These are phyloP conservation scores for Diplodus sargus DNA, from an alignment of 2,797 vertebrate species.

Conservation along the genomic window DNA sequence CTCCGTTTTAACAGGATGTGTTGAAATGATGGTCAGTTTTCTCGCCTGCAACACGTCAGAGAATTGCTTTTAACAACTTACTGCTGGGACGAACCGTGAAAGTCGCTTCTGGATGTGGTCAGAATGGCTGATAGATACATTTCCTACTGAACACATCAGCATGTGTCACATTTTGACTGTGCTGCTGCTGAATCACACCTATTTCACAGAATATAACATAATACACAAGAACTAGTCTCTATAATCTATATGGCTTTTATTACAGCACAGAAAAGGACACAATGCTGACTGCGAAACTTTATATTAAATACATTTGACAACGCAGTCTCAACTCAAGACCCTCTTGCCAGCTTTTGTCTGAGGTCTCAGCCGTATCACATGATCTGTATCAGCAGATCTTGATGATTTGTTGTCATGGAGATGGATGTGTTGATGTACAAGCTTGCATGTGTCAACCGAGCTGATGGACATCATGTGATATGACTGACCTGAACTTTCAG, in stretches of 20 bases:
- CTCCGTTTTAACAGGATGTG: not conserved
- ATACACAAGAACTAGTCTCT: not conserved
- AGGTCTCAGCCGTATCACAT: not conserved
- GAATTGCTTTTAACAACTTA: not conserved
- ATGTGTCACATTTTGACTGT: not conserved
- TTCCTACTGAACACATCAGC: slow-evolving; percentile 4
- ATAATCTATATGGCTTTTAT: not conserved
- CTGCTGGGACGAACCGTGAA: not conserved
- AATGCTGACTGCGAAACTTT: not conserved
- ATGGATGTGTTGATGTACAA: not conserved
- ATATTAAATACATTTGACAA: not conserved
- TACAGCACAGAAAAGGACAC: not conserved
- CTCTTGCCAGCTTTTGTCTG: not conserved
- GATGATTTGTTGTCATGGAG: not conserved
- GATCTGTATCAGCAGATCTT: not conserved
- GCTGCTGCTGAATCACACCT: not conserved
- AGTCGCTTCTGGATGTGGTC: slow-evolving; percentile 2
- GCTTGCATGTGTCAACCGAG: not conserved
- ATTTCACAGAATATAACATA: not conserved
- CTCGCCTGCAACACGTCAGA: not conserved
- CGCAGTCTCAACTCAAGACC: no score
- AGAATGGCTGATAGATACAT: not conserved
- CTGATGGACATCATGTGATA: not conserved
- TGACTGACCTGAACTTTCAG: not conserved
- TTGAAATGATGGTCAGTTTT: not conserved